phyloP scores from a whole-genome alignment of 2,888 invertebrate genomes.

The Ischnus inquisitorius region DNA sequence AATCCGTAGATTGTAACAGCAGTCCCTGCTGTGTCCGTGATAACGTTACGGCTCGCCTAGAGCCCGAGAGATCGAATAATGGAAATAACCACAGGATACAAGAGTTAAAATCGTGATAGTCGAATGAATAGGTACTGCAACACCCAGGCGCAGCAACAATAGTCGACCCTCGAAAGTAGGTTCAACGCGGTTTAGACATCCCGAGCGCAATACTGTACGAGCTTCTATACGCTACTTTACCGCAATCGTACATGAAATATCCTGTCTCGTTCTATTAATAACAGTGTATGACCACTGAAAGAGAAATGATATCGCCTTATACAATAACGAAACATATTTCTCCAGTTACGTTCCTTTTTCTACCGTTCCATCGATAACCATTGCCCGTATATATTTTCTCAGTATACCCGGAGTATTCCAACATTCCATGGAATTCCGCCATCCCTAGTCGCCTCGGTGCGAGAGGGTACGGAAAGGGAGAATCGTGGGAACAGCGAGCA shows the following conservation, averaged over 20 bases:
- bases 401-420: constrained; percentile 7
- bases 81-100: constrained; percentile 15
- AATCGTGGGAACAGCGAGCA: constrained; percentile 7
- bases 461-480: not conserved
- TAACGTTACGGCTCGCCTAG: constrained; percentile 12
- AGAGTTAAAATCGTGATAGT: constrained; percentile 16
- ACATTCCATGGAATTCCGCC: constrained; percentile 37
- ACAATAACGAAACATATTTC: constrained; percentile 63
- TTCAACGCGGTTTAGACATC: constrained; percentile 19
- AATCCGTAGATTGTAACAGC: constrained; percentile 47
- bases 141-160: constrained; percentile 26
- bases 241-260: constrained; percentile 50
- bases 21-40: constrained; percentile 46
- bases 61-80: constrained; percentile 25
- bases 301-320: constrained; percentile 14
- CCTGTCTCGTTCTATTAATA: constrained; percentile 68
- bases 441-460: not conserved
- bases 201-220: constrained; percentile 35
- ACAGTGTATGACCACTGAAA: constrained; percentile 29
- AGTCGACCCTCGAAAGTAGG: constrained; percentile 38
- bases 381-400: constrained; percentile 9
- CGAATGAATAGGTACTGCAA: constrained; percentile 28
- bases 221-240: constrained; percentile 14
- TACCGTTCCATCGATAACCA: not conserved
- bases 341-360: constrained; percentile 20